Percentiles rank a stretch among this genome's conserved stretches.
These are phyloP conservation scores for Hirtodrosophila histrioides DNA, from an alignment of 2,888 invertebrate species.

Conservation along the genomic window DNA sequence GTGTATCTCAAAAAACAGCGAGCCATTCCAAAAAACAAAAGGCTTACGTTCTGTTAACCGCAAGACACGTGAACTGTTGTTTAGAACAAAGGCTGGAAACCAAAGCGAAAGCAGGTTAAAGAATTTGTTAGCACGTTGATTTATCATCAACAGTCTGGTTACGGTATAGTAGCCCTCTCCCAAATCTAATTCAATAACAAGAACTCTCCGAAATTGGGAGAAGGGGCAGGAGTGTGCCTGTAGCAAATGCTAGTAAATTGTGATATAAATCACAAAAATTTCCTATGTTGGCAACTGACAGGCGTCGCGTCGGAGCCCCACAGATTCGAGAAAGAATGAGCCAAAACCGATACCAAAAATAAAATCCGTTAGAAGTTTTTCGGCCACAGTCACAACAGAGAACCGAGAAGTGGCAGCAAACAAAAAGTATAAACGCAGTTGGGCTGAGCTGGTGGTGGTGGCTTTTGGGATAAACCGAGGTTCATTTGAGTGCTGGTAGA, in stretches of 20 bases:
- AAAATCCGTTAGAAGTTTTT: constrained; percentile 51
- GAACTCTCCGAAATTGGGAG: constrained; percentile 6
- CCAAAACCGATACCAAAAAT: constrained; percentile 24
- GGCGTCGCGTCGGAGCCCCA: constrained; percentile 21
- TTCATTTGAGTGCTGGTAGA: constrained; percentile 6
- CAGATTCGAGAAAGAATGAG: constrained; percentile 8
- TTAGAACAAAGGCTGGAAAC: constrained; percentile 34
- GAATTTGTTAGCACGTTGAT: constrained; percentile 69
- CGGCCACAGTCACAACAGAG: constrained; percentile 29
- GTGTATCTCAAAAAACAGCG: constrained; percentile 16
- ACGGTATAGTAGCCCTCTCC: constrained; percentile 26
- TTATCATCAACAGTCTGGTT: constrained; percentile 64
- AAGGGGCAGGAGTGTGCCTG: constrained; percentile 14
- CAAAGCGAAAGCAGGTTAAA: constrained; percentile 36
- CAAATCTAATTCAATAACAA: constrained; percentile 71
- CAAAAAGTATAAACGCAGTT: constrained; percentile 32
- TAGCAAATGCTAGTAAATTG: constrained; percentile 73
- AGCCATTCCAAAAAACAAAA: constrained; percentile 45
- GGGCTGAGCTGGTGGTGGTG: constrained; percentile 1
- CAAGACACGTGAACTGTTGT: constrained; percentile 35
- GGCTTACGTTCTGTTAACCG: constrained; percentile 66
- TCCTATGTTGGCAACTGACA: constrained; percentile 60
- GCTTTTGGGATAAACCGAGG: background rate
- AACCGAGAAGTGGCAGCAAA: constrained; percentile 31
- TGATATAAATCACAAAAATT: constrained; percentile 76